Base-by-base conservation (phyloP, 2,113 vertebrate species). In the Muntiacus reevesi region DNA sequence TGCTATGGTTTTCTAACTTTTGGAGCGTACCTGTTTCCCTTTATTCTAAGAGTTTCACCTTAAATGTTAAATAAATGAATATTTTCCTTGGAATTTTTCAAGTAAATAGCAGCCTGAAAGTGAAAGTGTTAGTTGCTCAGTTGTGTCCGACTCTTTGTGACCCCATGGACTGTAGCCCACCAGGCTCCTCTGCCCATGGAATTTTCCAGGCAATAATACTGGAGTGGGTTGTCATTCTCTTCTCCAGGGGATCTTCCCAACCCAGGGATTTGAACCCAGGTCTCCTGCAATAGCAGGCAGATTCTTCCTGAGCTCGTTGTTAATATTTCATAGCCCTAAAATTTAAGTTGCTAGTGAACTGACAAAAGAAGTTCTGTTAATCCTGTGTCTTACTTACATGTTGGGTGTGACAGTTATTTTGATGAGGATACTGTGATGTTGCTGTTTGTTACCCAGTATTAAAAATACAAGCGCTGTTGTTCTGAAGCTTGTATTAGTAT, bases 1-100 rank as follows among this genome's bases (percentile, higher is more conserved):
- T 27, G 0, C 23, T 84, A 33, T 2, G 67, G 0, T 11, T 9
- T 2, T 79, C 62, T 15, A 33, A 23, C n/a, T 87, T 64, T 64
- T 60, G 19, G 33, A 50, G 45, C 13, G 3, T 33, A 5, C 54
- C 43, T 88, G 33, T 85, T 92, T 87, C 47, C 40, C 15, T 93
- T 92, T 55, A 85, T 90, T 23, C 27, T 40, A 23, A 78, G 62
- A 71, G 30, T 96, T 11, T 93, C 93, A 45, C 14, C 3, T 52
- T 36, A 89, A 91, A 21, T 78, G 30, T 40, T 91, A 50, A 81
- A 88, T 87, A 95, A 92, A 5, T 91, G 23, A 89, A 54, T 14
- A 47, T 30, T 57, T 94, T 50, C 17, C 6, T 83, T 81, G 57
- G 21, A 16, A 50, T 87, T 71, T 3, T 74, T 95, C 8, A 33